Percentiles rank a stretch among this genome's conserved stretches.
Conservation (phyloP, 2,888 invertebrate species). For the Crioceris asparagi region DNA sequence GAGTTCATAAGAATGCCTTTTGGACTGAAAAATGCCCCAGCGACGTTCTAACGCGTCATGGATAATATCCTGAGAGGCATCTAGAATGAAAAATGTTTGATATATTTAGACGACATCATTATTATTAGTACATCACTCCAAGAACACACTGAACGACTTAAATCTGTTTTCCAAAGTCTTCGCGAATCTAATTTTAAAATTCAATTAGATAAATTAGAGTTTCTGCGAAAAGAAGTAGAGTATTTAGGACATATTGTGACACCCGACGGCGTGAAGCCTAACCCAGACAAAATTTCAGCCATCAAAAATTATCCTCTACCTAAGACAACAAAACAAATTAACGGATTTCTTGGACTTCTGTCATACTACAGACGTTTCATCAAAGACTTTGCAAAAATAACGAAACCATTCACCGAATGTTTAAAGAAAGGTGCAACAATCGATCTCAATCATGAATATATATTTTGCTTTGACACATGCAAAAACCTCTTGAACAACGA, state of each 20-base stretch:
- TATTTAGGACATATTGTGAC: constrained; percentile 29
- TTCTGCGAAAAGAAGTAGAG: constrained; percentile 21
- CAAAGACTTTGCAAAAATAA: constrained; percentile 15
- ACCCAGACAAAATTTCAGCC: constrained; percentile 25
- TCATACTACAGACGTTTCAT: constrained; percentile 17
- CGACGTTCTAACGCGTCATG: constrained; percentile 16
- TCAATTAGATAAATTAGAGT: constrained; percentile 23
- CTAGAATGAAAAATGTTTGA: constrained; percentile 13
- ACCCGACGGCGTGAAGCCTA: constrained; percentile 26
- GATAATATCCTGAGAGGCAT: constrained; percentile 4
- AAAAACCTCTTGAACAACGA: constrained; percentile 2
- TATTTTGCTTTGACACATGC: constrained; percentile 6
- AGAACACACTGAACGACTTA: background rate
- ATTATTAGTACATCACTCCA: constrained; percentile 9
- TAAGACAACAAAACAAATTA: constrained; percentile 23
- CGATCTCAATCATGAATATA: constrained; percentile 5
- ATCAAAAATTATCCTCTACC: constrained; percentile 19
- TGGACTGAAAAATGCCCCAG: constrained; percentile 19
- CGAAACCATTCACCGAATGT: constrained; percentile 15
- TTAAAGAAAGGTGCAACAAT: constrained; percentile 13
- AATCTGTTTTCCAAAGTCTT: constrained; percentile 3
- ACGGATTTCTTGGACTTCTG: constrained; percentile 21
- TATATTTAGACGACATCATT: constrained; percentile 25
- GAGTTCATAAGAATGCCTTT: constrained; percentile 5
- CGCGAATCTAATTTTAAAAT: constrained; percentile 19